These are phyloP conservation scores for Leptopterna dolabrata DNA, from an alignment of 2,888 invertebrate species.

Conservation along the genomic window DNA sequence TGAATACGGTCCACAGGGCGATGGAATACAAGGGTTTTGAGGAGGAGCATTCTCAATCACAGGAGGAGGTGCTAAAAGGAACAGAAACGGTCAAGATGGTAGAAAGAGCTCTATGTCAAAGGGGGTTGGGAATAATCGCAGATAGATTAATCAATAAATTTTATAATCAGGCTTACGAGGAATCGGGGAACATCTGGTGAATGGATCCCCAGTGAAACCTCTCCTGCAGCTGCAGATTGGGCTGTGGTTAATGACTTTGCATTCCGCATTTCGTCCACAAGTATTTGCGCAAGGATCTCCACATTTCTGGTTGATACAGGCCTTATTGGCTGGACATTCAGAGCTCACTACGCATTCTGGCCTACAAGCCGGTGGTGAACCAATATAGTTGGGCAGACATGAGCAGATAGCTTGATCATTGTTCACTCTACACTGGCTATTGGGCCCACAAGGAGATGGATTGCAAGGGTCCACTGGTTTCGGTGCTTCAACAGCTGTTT, in stretches of 20 bases:
- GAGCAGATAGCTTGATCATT: constrained; percentile 74
- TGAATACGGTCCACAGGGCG: constrained; percentile 88
- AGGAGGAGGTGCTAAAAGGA: constrained; percentile 65
- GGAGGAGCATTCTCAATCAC: constrained; percentile 49
- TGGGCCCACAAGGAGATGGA: constrained; percentile 76
- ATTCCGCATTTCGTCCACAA: constrained; percentile 80
- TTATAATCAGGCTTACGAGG: constrained; percentile 61
- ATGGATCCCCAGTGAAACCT: constrained; percentile 78
- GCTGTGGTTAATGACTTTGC: constrained; percentile 80
- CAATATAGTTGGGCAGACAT: constrained; percentile 79
- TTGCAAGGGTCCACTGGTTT: constrained; percentile 67
- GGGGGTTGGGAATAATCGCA: neutral
- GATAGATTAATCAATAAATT: neutral
- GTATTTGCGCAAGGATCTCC: constrained; percentile 75
- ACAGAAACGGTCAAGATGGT: constrained; percentile 66
- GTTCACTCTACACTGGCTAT: constrained; percentile 73
- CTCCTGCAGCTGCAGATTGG: constrained; percentile 81
- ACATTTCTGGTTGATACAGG: constrained; percentile 70
- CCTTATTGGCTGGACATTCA: constrained; percentile 70
- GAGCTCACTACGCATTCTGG: constrained; percentile 77
- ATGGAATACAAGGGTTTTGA: constrained; percentile 82
- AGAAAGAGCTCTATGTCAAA: too few species aligned
- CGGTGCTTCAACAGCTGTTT: constrained; percentile 58
- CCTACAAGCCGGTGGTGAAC: constrained; percentile 81
- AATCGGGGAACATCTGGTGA: constrained; percentile 71